Conservation (phyloP, 2,888 invertebrate genomes). For the Mythimna ferrago region DNA sequence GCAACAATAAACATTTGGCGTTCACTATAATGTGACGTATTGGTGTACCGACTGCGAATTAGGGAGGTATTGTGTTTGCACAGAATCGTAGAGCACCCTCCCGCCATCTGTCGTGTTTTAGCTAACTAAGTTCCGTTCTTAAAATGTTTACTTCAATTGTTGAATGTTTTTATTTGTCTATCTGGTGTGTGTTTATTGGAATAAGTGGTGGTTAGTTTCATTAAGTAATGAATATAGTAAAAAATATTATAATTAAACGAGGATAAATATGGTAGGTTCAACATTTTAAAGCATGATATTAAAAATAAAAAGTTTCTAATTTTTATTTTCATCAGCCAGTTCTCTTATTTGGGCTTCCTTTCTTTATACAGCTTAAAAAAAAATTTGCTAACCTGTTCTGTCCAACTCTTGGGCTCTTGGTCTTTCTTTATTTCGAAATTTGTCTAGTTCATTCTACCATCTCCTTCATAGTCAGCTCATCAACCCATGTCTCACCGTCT, state of each 20-base stretch:
- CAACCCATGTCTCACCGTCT: too few relatives aligned
- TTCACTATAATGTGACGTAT: conserved; percentile 78
- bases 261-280: background rate
- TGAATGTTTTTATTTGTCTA: conserved; percentile 71
- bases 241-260: background rate
- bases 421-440: too few relatives aligned
- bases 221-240: background rate
- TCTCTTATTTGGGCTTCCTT: too few relatives aligned
- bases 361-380: background rate
- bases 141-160: conserved; percentile 72
- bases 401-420: too few relatives aligned
- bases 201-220: conserved; percentile 35
- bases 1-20: conserved; percentile 81
- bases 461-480: too few relatives aligned
- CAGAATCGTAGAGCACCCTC: conserved; percentile 71
- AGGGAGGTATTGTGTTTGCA: conserved; percentile 84
- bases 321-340: background rate
- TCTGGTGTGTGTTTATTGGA: conserved; percentile 57
- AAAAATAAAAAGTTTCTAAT: background rate
- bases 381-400: too few relatives aligned
- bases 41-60: conserved; percentile 80
- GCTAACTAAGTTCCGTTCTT: conserved; percentile 61
- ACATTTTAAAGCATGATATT: background rate
- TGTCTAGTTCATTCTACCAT: too few relatives aligned
- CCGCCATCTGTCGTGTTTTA: conserved; percentile 85